A percentile compares a stretch with the other conserved stretches of the same genome.
These are phyloP conservation scores for Calliphora vomitoria DNA, from an alignment of 2,888 invertebrate species.

Conservation along the genomic window DNA sequence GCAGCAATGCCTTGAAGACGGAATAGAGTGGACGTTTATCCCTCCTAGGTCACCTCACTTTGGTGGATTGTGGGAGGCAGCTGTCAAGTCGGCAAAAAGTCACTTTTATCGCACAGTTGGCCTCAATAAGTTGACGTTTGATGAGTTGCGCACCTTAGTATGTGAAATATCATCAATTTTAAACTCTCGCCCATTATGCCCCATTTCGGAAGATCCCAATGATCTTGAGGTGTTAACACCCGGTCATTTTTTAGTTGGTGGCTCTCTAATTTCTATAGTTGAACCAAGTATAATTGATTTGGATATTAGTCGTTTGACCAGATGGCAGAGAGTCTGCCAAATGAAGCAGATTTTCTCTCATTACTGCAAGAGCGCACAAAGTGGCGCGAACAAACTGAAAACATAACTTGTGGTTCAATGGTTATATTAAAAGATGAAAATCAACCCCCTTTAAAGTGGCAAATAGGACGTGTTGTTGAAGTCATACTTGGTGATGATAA, in stretches of 20 bases:
- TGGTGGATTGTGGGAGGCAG: constrained; percentile 65
- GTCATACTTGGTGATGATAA: background rate
- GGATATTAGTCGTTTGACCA: constrained; percentile 6
- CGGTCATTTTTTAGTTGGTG: constrained; percentile 30
- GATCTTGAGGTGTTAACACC: constrained; percentile 8
- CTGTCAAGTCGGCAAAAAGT: constrained; percentile 51
- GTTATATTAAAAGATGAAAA: no score
- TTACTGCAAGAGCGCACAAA: constrained; percentile 66
- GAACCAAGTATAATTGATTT: background rate
- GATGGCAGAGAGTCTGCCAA: constrained; percentile 40
- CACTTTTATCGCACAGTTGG: constrained; percentile 65
- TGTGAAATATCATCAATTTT: no score
- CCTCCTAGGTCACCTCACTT: constrained; percentile 66
- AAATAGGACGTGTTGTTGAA: constrained; percentile 66
- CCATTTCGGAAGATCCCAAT: background rate
- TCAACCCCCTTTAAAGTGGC: constrained; percentile 66
- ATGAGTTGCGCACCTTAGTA: no score
- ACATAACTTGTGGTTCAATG: no score
- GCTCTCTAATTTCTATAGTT: constrained; percentile 2
- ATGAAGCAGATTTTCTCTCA: constrained; percentile 69
- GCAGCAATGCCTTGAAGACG: no score
- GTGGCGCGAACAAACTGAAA: no score
- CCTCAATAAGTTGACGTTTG: no score
- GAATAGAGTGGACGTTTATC: constrained; percentile 27
- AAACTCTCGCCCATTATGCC: no score